Percentiles rank a stretch among this genome's conserved stretches.
Evolutionary conservation across 1,140 invertebrate species (phyloP).

Genomic region (Orius insidiosus): DNA sequence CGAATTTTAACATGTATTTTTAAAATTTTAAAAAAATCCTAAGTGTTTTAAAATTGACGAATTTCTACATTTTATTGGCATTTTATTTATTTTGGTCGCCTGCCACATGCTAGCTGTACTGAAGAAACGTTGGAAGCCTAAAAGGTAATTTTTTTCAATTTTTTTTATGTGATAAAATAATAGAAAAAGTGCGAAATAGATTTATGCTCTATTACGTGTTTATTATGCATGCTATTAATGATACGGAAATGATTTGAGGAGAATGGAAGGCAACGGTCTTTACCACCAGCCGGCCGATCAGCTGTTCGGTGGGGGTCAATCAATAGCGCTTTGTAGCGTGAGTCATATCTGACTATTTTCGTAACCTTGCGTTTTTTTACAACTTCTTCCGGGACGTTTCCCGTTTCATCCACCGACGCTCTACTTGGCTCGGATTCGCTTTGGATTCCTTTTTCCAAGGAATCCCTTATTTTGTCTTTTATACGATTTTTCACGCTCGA

Average conservation of each 20-base stretch:
- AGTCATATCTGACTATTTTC: background rate
- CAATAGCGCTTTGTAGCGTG: background rate
- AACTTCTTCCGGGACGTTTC: background rate
- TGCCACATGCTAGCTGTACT: conserved; percentile 22
- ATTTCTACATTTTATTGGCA: no score
- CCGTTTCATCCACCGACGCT: background rate
- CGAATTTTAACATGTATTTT: no score
- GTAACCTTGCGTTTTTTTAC: background rate
- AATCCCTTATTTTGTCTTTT: background rate
- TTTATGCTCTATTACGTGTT: background rate
- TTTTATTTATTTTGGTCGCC: conserved; percentile 2
- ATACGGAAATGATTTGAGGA: background rate
- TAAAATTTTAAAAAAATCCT: no score
- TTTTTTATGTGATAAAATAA: no score
- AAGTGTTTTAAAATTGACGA: no score
- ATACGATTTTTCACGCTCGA: background rate
- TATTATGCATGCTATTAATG: background rate
- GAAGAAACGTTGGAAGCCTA: conserved; percentile 22
- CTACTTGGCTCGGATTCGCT: no score
- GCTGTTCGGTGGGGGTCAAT: background rate
- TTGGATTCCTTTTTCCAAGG: background rate
- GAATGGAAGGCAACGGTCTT: background rate
- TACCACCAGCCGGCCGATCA: background rate
- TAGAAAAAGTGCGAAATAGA: no score
- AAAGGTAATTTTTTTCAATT: conserved; percentile 17